These are phyloP conservation scores for Mythimna vitellina DNA, from an alignment of 2,888 invertebrate genomes.

Conservation along the genomic window DNA sequence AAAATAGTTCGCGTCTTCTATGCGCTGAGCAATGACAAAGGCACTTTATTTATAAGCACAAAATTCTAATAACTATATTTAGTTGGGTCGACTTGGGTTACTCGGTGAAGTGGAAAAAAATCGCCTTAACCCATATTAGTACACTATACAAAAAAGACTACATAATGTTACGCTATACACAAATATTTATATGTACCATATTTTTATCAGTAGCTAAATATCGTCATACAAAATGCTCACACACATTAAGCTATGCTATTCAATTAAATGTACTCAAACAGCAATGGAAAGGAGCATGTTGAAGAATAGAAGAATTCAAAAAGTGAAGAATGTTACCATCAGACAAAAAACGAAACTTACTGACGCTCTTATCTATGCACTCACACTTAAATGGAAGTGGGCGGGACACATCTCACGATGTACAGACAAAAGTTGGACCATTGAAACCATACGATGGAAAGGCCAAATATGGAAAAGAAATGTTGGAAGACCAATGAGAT, in stretches of 20 bases:
- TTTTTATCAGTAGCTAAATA: background rate
- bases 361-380: too few relatives aligned
- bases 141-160: background rate
- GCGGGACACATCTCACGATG: too few relatives aligned
- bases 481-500: too few relatives aligned
- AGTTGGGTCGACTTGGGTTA: slow-evolving; percentile 8
- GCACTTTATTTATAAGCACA: background rate
- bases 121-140: background rate
- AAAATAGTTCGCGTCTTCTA: background rate
- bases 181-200: background rate
- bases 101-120: slow-evolving; percentile 17
- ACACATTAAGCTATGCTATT: background rate
- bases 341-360: too few relatives aligned
- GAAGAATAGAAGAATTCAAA: too few relatives aligned
- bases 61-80: background rate
- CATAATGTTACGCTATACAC: background rate
- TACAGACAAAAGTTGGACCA: too few relatives aligned
- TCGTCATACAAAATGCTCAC: background rate
- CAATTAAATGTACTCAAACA: too few relatives aligned
- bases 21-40: background rate
- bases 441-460: too few relatives aligned
- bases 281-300: too few relatives aligned
- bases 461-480: too few relatives aligned
- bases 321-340: too few relatives aligned
- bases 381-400: too few relatives aligned